A percentile compares a stretch with the other conserved stretches of the same genome.
These are phyloP conservation scores for Dipus sagitta DNA, from an alignment of 2,797 vertebrate genomes.

Conservation along the genomic window DNA sequence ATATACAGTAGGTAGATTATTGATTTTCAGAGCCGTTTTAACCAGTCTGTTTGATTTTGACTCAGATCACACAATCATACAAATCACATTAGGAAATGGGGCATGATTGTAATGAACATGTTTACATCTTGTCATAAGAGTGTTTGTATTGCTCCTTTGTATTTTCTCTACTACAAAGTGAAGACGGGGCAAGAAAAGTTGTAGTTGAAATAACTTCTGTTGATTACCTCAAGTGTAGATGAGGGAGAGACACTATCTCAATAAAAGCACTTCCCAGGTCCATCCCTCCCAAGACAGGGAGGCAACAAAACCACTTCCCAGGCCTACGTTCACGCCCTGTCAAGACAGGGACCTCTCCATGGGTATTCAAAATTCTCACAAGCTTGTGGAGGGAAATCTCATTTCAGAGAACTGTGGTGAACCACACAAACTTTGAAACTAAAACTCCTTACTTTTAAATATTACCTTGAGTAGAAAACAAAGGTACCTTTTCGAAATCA, in stretches of 20 bases:
- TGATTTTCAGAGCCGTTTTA: slow-evolving; percentile 53
- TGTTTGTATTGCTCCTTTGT: not conserved
- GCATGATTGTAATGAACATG: not conserved
- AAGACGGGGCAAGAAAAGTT: not conserved
- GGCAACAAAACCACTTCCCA: not conserved
- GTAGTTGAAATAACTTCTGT: not conserved
- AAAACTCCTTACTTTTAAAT: slow-evolving; percentile 1
- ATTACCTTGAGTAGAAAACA: not conserved
- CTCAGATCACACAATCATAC: slow-evolving; percentile 35
- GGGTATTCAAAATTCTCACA: not conserved
- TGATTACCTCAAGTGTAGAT: not conserved
- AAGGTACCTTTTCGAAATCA: slow-evolving; percentile 27
- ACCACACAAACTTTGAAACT: not conserved
- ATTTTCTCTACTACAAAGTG: not conserved
- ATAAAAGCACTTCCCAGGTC: not conserved
- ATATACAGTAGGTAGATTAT: not conserved
- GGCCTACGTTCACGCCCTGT: not conserved
- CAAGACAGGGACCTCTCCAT: not conserved
- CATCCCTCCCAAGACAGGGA: not conserved
- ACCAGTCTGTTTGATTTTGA: slow-evolving; percentile 9
- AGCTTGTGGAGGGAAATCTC: not conserved
- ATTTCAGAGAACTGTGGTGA: not conserved
- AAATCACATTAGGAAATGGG: not conserved
- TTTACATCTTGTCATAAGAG: slow-evolving; percentile 9
- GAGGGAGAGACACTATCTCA: not conserved